Evolutionary conservation across 1,140 invertebrate genomes (phyloP).

Genomic region (Belonocnema kinseyi): DNA sequence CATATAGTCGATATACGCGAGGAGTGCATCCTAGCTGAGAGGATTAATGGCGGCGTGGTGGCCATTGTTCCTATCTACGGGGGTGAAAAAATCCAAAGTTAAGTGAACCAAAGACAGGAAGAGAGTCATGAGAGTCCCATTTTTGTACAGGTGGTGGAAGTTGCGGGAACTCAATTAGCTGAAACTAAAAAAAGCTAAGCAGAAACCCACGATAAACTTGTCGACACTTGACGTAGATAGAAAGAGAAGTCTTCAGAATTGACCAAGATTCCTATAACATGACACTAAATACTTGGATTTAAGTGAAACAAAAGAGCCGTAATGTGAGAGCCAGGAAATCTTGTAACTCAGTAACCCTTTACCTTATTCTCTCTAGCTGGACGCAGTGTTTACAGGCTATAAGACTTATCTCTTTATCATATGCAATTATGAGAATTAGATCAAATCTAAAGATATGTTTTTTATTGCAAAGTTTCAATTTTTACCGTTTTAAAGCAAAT

Average conservation of each 20-base stretch:
- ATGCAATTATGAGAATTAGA: too few relatives aligned
- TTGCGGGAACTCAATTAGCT: not conserved
- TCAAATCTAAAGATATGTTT: too few relatives aligned
- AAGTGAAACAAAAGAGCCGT: slow-evolving; percentile 66
- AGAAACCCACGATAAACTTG: not conserved
- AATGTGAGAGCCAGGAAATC: slow-evolving; percentile 67
- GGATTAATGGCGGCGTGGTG: slow-evolving; percentile 53
- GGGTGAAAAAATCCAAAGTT: not conserved
- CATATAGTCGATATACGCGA: slow-evolving; percentile 48
- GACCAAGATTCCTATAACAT: slow-evolving; percentile 59
- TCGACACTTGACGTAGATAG: slow-evolving; percentile 33
- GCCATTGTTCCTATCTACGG: slow-evolving; percentile 50
- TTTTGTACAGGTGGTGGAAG: not conserved
- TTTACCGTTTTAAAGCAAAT: too few relatives aligned
- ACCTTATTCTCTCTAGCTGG: slow-evolving; percentile 34
- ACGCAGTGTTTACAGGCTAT: not conserved
- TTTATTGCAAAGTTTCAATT: too few relatives aligned
- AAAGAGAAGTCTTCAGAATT: slow-evolving; percentile 43
- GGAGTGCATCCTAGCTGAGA: slow-evolving; percentile 46
- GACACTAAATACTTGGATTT: slow-evolving; percentile 67
- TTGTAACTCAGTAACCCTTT: slow-evolving; percentile 60
- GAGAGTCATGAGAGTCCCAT: slow-evolving; percentile 1
- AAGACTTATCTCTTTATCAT: too few relatives aligned
- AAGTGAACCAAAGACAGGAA: not conserved
- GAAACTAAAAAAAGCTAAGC: not conserved